Conservation (phyloP, 2,888 invertebrate genomes). For the Nomada fucata region DNA sequence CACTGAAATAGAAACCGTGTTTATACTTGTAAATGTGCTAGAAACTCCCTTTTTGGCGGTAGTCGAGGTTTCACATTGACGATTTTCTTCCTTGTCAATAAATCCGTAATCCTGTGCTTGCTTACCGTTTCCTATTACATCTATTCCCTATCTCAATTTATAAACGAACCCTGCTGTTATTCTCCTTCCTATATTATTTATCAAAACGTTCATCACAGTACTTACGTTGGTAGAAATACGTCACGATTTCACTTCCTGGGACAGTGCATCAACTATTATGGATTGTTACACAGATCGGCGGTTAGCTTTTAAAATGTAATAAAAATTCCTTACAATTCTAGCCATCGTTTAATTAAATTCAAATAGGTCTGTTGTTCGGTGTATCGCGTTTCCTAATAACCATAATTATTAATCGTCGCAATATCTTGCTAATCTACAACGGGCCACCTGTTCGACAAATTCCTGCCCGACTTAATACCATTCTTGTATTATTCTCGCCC, state of each 20-base stretch:
- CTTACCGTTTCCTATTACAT: neutral
- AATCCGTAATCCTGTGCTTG: neutral
- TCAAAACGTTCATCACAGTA: neutral
- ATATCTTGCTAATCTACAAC: neutral
- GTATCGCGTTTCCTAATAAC: neutral
- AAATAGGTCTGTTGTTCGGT: neutral
- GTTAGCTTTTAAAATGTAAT: too few relatives aligned
- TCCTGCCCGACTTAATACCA: neutral
- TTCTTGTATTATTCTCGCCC: neutral
- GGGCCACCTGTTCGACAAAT: neutral
- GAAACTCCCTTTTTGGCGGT: neutral
- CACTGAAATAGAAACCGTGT: conserved; percentile 1
- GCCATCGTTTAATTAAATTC: too few relatives aligned
- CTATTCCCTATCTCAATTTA: neutral
- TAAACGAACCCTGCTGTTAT: neutral
- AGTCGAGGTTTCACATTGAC: neutral
- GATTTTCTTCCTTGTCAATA: neutral
- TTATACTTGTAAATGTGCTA: neutral
- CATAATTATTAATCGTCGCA: neutral
- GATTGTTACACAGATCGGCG: too few relatives aligned
- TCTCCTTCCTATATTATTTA: neutral
- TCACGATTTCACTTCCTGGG: too few relatives aligned
- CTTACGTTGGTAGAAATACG: neutral
- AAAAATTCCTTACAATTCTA: too few relatives aligned
- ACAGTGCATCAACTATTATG: too few relatives aligned